These are phyloP conservation scores for Athripsodes cinereus DNA, from an alignment of 2,888 invertebrate species.

Conservation along the genomic window DNA sequence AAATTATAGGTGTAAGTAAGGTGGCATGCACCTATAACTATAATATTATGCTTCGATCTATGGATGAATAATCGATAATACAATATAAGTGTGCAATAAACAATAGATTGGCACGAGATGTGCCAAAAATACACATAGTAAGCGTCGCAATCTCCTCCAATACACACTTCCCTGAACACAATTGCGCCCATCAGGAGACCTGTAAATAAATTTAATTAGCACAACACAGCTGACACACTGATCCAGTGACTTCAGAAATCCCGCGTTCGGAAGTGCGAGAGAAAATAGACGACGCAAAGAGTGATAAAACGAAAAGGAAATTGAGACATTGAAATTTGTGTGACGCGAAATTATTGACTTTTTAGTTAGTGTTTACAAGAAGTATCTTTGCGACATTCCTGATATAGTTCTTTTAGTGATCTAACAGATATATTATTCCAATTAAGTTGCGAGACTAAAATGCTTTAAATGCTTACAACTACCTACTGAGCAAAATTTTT, in stretches of 20 bases:
- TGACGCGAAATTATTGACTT: too few relatives aligned
- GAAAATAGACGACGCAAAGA: not conserved
- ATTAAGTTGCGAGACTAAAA: too few relatives aligned
- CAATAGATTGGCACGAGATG: conserved; percentile 21
- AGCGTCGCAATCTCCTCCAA: conserved; percentile 10
- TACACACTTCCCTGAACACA: not conserved
- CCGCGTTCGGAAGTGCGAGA: too few relatives aligned
- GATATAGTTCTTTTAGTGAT: too few relatives aligned
- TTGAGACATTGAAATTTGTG: not conserved
- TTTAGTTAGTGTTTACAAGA: too few relatives aligned
- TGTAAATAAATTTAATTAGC: conserved; percentile 1
- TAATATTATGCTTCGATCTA: not conserved
- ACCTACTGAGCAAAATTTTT: too few relatives aligned
- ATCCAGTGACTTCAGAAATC: conserved; percentile 2
- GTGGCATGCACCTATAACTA: too few relatives aligned
- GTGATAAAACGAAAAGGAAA: not conserved
- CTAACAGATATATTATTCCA: too few relatives aligned
- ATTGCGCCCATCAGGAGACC: not conserved
- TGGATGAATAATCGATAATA: conserved; percentile 13
- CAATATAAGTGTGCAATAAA: conserved; percentile 24
- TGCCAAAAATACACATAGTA: conserved; percentile 23
- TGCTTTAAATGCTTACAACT: too few relatives aligned
- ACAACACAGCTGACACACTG: conserved; percentile 11
- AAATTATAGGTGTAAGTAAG: too few relatives aligned
- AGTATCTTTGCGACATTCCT: too few relatives aligned